phyloP scores from a whole-genome alignment of 2,113 vertebrate genomes.

The Ploceus nigricollis region DNA sequence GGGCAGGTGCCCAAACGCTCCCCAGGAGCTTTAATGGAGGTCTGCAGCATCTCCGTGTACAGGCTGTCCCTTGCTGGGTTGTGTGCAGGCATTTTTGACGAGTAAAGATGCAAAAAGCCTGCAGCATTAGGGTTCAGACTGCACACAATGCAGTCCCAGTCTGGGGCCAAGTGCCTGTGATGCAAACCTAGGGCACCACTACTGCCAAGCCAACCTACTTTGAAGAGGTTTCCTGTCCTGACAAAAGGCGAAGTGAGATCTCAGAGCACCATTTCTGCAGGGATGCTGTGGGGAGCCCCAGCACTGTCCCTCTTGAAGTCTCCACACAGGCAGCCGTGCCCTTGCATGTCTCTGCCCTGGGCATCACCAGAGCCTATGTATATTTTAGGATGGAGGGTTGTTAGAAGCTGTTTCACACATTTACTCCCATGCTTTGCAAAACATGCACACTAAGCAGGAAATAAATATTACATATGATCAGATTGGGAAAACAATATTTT shows the following conservation, averaged over 20 bases:
- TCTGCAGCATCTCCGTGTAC: not conserved
- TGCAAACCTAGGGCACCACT: not conserved
- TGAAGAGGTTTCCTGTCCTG: not conserved
- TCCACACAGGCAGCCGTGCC: not conserved
- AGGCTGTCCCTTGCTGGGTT: not conserved
- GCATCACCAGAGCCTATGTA: not conserved
- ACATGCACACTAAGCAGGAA: not conserved
- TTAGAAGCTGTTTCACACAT: not conserved
- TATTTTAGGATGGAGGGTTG: not conserved
- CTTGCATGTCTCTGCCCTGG: not conserved
- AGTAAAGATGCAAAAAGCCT: not conserved
- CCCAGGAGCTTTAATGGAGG: not conserved
- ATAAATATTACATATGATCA: not conserved
- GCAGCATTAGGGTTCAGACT: not conserved
- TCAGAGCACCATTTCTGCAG: not conserved
- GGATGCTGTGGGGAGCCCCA: not conserved
- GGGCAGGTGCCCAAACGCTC: not conserved
- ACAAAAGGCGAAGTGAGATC: not conserved
- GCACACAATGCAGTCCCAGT: not conserved
- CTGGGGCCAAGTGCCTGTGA: accelerated
- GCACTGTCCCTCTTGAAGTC: not conserved
- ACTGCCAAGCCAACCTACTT: not conserved
- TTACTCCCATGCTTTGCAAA: not conserved
- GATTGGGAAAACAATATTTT: not conserved
- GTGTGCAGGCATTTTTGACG: not conserved